Percentiles rank a stretch among this genome's conserved stretches.
These are phyloP conservation scores for Volucella inanis DNA, from an alignment of 2,888 invertebrate genomes.

Conservation along the genomic window DNA sequence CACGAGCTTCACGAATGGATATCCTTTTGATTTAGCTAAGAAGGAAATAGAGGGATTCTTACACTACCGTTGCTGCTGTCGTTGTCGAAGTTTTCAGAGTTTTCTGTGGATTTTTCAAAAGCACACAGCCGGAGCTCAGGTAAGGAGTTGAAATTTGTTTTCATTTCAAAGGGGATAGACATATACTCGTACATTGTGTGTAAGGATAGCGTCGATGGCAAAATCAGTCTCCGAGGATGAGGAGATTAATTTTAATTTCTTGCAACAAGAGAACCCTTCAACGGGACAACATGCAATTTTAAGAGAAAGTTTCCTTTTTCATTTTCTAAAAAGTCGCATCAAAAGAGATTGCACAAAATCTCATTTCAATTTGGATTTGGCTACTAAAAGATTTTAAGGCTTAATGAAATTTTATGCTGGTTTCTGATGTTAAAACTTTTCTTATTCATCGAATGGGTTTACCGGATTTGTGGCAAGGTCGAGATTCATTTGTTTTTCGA, in stretches of 20 bases:
- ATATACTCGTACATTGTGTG: no score
- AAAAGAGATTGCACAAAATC: background rate
- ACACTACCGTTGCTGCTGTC: background rate
- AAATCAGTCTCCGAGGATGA: no score
- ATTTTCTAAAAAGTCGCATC: no score
- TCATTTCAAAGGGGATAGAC: background rate
- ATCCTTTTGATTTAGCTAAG: slow-evolving; percentile 16
- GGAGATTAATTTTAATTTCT: no score
- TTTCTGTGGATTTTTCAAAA: background rate
- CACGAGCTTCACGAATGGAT: slow-evolving; percentile 9
- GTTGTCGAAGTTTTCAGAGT: slow-evolving; percentile 1
- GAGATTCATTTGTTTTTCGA: no score
- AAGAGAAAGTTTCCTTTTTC: no score
- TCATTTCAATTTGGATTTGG: no score
- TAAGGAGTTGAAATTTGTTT: slow-evolving; percentile 27
- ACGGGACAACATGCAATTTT: no score
- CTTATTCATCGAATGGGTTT: background rate
- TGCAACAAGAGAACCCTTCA: no score
- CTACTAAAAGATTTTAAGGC: background rate
- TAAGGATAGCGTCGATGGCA: no score
- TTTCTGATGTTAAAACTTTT: background rate
- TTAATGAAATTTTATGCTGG: background rate
- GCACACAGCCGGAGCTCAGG: background rate
- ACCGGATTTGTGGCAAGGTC: background rate
- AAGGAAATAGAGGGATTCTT: background rate